Conservation (phyloP, 2,888 invertebrate species). For the Amiota communis region DNA sequence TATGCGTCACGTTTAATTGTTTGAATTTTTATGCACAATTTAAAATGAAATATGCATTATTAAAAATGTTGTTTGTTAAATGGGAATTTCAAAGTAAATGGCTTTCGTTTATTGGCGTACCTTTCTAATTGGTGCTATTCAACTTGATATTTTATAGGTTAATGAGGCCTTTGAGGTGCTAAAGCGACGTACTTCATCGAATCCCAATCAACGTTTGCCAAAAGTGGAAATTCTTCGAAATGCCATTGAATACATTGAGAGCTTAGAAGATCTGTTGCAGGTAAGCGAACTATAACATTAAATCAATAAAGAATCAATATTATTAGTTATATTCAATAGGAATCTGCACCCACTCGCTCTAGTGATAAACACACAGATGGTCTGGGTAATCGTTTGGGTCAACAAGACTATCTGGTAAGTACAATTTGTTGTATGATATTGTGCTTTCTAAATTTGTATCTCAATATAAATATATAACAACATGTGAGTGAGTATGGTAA, state of each 20-base stretch:
- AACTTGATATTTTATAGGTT: constrained; percentile 77
- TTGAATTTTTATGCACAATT: constrained; percentile 63
- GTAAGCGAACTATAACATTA: constrained; percentile 62
- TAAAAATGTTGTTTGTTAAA: constrained; percentile 48
- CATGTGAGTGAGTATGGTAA: constrained; percentile 35
- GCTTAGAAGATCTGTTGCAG: constrained; percentile 86
- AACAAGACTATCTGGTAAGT: constrained; percentile 73
- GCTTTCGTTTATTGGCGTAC: constrained; percentile 49
- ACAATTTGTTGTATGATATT: background rate
- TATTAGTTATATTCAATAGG: constrained; percentile 52
- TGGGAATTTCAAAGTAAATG: constrained; percentile 47
- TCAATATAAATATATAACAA: no score
- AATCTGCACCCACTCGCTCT: constrained; percentile 69
- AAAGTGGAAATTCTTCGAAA: constrained; percentile 98
- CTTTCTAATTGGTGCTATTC: background rate
- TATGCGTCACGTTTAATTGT: constrained; percentile 55
- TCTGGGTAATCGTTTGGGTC: constrained; percentile 67
- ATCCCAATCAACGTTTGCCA: constrained; percentile 95
- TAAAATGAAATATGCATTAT: constrained; percentile 65
- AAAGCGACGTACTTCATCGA: constrained; percentile 92
- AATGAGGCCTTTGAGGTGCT: constrained; percentile 98
- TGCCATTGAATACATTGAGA: constrained; percentile 98
- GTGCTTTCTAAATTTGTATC: background rate
- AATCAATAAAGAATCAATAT: background rate
- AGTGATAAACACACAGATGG: constrained; percentile 69